These are phyloP conservation scores for Sebastes minor DNA, from an alignment of 2,797 vertebrate genomes.

Conservation along the genomic window DNA sequence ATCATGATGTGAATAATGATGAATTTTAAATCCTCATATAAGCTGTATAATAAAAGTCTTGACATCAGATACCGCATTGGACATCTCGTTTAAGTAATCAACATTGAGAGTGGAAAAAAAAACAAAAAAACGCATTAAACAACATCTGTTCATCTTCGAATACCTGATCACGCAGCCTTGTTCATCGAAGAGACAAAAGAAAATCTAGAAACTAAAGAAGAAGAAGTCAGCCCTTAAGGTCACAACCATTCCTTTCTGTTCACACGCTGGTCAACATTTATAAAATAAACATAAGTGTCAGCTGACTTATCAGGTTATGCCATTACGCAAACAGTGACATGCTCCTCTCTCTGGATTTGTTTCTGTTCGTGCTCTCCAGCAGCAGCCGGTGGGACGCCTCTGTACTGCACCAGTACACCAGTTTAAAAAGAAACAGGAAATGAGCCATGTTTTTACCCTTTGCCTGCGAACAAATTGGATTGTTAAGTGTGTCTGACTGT, in stretches of 20 bases:
- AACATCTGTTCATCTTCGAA: slow-evolving; percentile 43
- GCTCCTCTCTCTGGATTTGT: slow-evolving; percentile 48
- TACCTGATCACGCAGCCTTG: slow-evolving; percentile 69
- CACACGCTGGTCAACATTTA: slow-evolving; percentile 55
- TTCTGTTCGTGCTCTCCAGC: slow-evolving; percentile 49
- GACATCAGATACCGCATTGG: slow-evolving; percentile 72
- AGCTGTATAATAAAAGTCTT: slow-evolving; percentile 58
- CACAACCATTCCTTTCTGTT: slow-evolving; percentile 65
- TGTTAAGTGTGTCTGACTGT: slow-evolving; percentile 29
- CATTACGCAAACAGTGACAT: slow-evolving; percentile 31
- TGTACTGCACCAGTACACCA: slow-evolving; percentile 2
- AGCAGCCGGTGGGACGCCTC: slow-evolving; percentile 32
- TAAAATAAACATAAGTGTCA: slow-evolving; percentile 45
- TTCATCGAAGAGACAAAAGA: slow-evolving; percentile 49
- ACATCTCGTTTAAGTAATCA: slow-evolving; percentile 65
- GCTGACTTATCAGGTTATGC: slow-evolving; percentile 46
- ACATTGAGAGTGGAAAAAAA: slow-evolving; percentile 39
- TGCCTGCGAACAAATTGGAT: slow-evolving; percentile 24
- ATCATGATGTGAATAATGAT: slow-evolving; percentile 28
- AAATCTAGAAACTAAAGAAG: slow-evolving; percentile 57
- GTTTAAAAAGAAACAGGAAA: slow-evolving; percentile 28
- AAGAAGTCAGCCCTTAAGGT: slow-evolving; percentile 76
- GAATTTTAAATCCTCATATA: slow-evolving; percentile 56
- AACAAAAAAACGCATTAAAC: slow-evolving; percentile 12
- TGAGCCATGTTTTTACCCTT: slow-evolving; percentile 15